phyloP scores from a whole-genome alignment of 2,797 vertebrate genomes.

The Scarus forsteni region DNA sequence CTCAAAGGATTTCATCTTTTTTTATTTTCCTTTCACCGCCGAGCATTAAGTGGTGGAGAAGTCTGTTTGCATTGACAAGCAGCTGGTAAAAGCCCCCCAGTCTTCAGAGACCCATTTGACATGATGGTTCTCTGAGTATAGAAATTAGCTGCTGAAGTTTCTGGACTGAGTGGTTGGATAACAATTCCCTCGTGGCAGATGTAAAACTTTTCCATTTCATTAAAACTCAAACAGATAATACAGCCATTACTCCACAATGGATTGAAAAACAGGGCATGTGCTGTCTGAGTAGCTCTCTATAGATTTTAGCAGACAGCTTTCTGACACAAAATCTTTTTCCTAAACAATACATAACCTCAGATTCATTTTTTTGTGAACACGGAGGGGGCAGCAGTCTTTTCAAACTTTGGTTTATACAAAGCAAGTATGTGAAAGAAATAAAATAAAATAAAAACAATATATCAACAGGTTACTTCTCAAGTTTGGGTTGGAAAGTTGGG shows the following conservation, averaged over 20 bases:
- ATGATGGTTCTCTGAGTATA: conserved; percentile 65
- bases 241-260: conserved; percentile 36
- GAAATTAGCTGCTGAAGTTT: conserved; percentile 72
- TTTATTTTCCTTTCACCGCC: conserved; percentile 36
- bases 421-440: neutral
- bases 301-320: conserved; percentile 7
- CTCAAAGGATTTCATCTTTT: conserved; percentile 49
- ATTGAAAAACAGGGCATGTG: conserved; percentile 18
- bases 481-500: neutral
- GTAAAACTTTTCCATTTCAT: conserved; percentile 74
- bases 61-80: conserved; percentile 61
- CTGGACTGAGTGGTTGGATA: conserved; percentile 53
- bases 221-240: conserved; percentile 51
- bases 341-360: neutral
- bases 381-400: neutral
- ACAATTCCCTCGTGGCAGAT: conserved; percentile 42
- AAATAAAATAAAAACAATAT: neutral
- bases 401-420: neutral
- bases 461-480: neutral
- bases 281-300: conserved; percentile 18
- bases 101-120: conserved; percentile 75
- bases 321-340: conserved; percentile 11
- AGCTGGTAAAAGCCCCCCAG: conserved; percentile 67
- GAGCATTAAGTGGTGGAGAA: conserved; percentile 30
- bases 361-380: neutral